phyloP scores from a whole-genome alignment of 2,113 vertebrate species.

The Dolichallabes microphthalmus region DNA sequence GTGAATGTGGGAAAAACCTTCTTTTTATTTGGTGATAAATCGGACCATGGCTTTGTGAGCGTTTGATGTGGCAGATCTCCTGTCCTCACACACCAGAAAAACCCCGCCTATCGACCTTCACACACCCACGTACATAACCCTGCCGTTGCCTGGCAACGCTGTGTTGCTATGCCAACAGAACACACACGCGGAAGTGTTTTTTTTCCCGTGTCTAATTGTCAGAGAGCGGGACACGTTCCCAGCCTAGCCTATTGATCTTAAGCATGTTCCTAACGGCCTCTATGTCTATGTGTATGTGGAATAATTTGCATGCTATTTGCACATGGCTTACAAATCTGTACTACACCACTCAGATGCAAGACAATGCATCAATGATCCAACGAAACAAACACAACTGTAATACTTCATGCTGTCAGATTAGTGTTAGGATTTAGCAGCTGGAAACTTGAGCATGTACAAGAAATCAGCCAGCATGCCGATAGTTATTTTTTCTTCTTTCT shows the following conservation, averaged over 20 bases:
- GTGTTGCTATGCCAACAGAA: slow-evolving; percentile 53
- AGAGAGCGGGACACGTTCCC: slow-evolving; percentile 22
- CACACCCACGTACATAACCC: slow-evolving; percentile 46
- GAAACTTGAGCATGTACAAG: slow-evolving; percentile 10
- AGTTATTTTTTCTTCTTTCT: slow-evolving; percentile 28
- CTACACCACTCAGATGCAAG: background rate
- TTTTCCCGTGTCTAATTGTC: slow-evolving; percentile 20
- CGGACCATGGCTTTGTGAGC: slow-evolving; percentile 23
- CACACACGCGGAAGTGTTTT: slow-evolving; percentile 45
- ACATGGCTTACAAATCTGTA: slow-evolving; percentile 2
- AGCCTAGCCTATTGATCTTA: slow-evolving; percentile 37
- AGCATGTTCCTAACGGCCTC: slow-evolving; percentile 7
- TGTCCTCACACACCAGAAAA: slow-evolving; percentile 21
- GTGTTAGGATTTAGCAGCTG: slow-evolving; percentile 6
- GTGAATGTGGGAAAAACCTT: slow-evolving; percentile 23
- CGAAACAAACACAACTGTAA: background rate
- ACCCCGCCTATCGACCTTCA: slow-evolving; percentile 43
- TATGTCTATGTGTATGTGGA: slow-evolving; percentile 1
- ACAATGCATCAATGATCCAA: background rate
- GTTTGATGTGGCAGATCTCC: slow-evolving; percentile 30
- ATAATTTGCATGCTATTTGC: background rate
- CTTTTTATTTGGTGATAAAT: slow-evolving; percentile 1
- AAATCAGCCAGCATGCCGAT: background rate
- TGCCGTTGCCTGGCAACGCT: slow-evolving; percentile 57
- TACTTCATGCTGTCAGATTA: slow-evolving; percentile 2